phyloP scores from a whole-genome alignment of 2,888 invertebrate genomes.

The Conomelus anceps region DNA sequence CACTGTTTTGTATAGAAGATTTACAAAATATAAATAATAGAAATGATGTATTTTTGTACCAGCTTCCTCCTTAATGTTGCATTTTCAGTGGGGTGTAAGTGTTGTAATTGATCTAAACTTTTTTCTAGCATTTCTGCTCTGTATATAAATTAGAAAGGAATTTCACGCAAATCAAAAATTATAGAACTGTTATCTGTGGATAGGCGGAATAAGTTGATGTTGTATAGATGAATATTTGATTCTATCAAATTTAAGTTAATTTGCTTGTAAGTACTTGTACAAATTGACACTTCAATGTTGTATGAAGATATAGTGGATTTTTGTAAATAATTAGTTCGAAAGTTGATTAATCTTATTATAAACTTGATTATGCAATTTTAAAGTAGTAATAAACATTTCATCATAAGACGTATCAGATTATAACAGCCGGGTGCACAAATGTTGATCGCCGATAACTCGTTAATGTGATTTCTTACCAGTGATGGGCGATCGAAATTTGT shows the following conservation, averaged over 20 bases:
- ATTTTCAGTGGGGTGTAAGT: not conserved
- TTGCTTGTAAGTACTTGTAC: not conserved
- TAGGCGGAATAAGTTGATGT: not conserved
- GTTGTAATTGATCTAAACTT: not conserved
- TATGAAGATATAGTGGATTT: not conserved
- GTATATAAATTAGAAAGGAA: not conserved
- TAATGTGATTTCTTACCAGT: too few relatives aligned
- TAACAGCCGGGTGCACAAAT: too few relatives aligned
- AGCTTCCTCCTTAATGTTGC: not conserved
- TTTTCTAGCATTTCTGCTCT: not conserved
- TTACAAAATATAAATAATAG: too few relatives aligned
- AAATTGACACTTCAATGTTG: not conserved
- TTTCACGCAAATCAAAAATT: not conserved
- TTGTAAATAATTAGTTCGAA: not conserved
- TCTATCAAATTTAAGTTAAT: not conserved
- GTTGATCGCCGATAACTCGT: too few relatives aligned
- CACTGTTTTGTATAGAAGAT: not conserved
- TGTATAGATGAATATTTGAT: not conserved
- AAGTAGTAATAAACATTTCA: too few relatives aligned
- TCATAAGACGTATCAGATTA: too few relatives aligned
- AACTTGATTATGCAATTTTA: not conserved
- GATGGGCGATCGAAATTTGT: too few relatives aligned
- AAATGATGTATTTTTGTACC: not conserved
- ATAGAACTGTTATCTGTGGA: not conserved
- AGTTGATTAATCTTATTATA: not conserved